Percentiles rank a stretch among this genome's conserved stretches.
These are phyloP conservation scores for Sicus ferrugineus DNA, from an alignment of 2,888 invertebrate genomes.

Conservation along the genomic window DNA sequence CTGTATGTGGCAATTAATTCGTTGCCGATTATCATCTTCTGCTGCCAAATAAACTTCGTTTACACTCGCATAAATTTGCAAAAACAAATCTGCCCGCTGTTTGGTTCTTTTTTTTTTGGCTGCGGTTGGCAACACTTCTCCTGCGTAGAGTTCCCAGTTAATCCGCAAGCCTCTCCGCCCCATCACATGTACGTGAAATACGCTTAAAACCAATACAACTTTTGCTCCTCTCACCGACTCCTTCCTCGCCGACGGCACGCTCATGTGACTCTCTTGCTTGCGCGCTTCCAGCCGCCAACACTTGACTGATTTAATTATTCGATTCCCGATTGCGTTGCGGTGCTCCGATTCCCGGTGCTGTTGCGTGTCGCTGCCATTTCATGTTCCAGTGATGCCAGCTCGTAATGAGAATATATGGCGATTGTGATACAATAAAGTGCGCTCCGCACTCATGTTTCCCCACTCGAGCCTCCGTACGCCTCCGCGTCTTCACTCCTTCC, in stretches of 20 bases:
- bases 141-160: conserved; percentile 41
- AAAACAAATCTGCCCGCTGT: conserved; percentile 31
- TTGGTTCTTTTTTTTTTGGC: conserved; percentile 30
- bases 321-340: conserved; percentile 47
- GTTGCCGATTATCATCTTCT: conserved; percentile 64
- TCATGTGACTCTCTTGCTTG: conserved; percentile 24
- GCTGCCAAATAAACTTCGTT: conserved; percentile 64
- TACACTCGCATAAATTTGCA: conserved; percentile 47
- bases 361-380: conserved; percentile 59
- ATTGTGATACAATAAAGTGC: conserved; percentile 64
- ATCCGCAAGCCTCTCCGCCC: conserved; percentile 32
- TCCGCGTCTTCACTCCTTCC: neutral
- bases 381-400: conserved; percentile 62
- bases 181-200: conserved; percentile 44
- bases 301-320: conserved; percentile 64
- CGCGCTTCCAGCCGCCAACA: conserved; percentile 53
- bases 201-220: conserved; percentile 29
- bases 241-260: conserved; percentile 12
- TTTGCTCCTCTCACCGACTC: neutral
- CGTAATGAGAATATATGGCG: conserved; percentile 64
- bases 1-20: conserved; percentile 56
- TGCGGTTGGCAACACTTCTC: conserved; percentile 30
- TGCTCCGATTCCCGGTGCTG: conserved; percentile 36
- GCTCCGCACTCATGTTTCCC: conserved; percentile 62
- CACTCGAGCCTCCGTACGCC: conserved; percentile 13